phyloP scores from a whole-genome alignment of 2,113 vertebrate genomes.

The Passer montanus region DNA sequence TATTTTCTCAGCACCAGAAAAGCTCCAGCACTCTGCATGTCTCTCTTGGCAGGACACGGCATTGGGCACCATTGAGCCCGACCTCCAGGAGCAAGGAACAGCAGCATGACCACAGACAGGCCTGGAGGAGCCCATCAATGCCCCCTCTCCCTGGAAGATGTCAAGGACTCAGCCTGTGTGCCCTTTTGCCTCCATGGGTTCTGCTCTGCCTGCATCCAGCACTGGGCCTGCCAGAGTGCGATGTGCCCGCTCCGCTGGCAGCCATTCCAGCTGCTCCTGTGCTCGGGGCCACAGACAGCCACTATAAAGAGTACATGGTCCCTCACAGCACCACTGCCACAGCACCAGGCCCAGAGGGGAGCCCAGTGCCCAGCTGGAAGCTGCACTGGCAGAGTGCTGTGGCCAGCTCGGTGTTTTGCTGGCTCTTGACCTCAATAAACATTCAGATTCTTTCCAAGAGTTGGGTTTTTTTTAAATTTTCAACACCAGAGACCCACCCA shows the following conservation, averaged over 20 bases:
- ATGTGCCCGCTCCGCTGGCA: background rate
- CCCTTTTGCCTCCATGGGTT: background rate
- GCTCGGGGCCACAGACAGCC: rapidly evolving
- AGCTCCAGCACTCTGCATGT: background rate
- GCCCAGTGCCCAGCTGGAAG: rapidly evolving
- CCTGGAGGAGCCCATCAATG: background rate
- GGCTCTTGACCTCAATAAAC: background rate
- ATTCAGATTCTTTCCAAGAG: background rate
- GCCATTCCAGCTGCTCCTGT: background rate
- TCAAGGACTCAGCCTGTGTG: background rate
- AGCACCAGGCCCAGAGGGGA: background rate
- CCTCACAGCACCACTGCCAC: rapidly evolving
- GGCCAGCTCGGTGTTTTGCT: background rate
- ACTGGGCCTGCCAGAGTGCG: rapidly evolving
- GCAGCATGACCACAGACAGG: background rate
- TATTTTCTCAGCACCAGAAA: background rate
- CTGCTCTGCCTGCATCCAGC: background rate
- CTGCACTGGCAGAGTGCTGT: rapidly evolving
- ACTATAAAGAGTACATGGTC: rapidly evolving
- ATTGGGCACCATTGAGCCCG: rapidly evolving
- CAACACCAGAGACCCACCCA: too few species aligned
- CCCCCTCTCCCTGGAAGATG: background rate
- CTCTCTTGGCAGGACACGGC: background rate
- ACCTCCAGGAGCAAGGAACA: background rate
- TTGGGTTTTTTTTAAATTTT: background rate